Base-by-base conservation (phyloP, 2,113 vertebrate species). In the Aythya baeri region DNA sequence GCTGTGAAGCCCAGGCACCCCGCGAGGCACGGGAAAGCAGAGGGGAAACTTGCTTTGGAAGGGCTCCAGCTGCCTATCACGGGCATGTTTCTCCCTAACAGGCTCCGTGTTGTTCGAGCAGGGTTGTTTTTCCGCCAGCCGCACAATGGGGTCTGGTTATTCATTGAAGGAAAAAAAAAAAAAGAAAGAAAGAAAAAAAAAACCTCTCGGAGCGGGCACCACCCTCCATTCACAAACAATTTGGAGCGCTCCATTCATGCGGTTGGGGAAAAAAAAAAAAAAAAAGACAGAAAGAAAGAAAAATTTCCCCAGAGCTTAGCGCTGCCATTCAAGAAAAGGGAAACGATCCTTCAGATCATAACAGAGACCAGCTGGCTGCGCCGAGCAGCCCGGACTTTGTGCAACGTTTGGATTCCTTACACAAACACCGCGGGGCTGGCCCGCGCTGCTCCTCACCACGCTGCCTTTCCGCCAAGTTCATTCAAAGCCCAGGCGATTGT, bases 211-310 rank as follows among this genome's bases (percentile, higher is more conserved):
- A 96, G 97, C 75, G 86, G 96, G 97, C 97, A 96, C 98, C 97
- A 94, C 98, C 98, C 98, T 97, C 97, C 98, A 98, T 98, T 98
- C 98, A 98, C 97, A 97, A 98, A 97, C 97, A 98, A 97, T 98
- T 98, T 93, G 97, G 94, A 98, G 97, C 84, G 57, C 96, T 97
- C 97, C 97, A 98, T 98, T 98, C 97, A 93, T 92, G 93, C 82
- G 85, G 82, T 79, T 41, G 72, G 25, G 21, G 2, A 1, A 5
- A 8, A 23, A 23, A 12, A 36, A 50, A 67, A 65, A 18, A 10
- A 54, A 13, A 43, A 32, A 44, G 16, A 12, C 2, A 25, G 57
- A 77, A 62, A 26, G 87, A 91, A 96, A 93, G 50, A 85, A 94
- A 89, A 94, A 84, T 89, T 83, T 91, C 84, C 93, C 91, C 73